phyloP scores from a whole-genome alignment of 2,888 invertebrate species.

The Allophyes oxyacanthae region DNA sequence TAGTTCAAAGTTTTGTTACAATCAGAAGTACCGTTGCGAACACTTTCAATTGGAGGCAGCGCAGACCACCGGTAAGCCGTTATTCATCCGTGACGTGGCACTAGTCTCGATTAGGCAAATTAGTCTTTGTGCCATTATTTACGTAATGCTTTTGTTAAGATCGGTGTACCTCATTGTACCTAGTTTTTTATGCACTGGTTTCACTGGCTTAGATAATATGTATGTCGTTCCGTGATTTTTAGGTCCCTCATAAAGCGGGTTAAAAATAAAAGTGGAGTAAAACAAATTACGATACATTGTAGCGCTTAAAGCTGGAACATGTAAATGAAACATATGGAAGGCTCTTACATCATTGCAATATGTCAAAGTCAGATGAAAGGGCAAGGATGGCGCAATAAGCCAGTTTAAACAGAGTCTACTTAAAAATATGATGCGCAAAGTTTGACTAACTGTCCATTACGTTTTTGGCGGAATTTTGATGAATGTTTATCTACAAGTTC shows the following conservation, averaged over 20 bases:
- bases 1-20: slow-evolving; percentile 71
- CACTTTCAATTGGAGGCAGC: slow-evolving; percentile 71
- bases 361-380: slow-evolving; percentile 81
- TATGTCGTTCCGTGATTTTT: slow-evolving; percentile 16
- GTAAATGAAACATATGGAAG: slow-evolving; percentile 57
- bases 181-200: slow-evolving; percentile 13
- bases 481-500: slow-evolving; percentile 1
- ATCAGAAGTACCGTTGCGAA: slow-evolving; percentile 78
- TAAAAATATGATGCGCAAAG: slow-evolving; percentile 41
- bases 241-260: slow-evolving; percentile 8
- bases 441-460: slow-evolving; percentile 19
- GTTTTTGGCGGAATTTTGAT: slow-evolving; percentile 8
- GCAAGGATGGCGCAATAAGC: slow-evolving; percentile 67
- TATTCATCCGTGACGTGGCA: slow-evolving; percentile 58
- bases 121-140: slow-evolving; percentile 48
- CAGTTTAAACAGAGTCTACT: slow-evolving; percentile 55
- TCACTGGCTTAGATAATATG: slow-evolving; percentile 1
- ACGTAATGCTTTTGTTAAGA: slow-evolving; percentile 41
- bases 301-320: slow-evolving; percentile 26
- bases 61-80: slow-evolving; percentile 54
- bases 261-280: slow-evolving; percentile 21
- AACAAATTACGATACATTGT: slow-evolving; percentile 18
- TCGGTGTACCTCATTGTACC: slow-evolving; percentile 4
- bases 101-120: slow-evolving; percentile 52
- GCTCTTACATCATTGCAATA: slow-evolving; percentile 73